Base-by-base conservation (phyloP, 2,113 vertebrate species). In the Nesospiza acunhae region DNA sequence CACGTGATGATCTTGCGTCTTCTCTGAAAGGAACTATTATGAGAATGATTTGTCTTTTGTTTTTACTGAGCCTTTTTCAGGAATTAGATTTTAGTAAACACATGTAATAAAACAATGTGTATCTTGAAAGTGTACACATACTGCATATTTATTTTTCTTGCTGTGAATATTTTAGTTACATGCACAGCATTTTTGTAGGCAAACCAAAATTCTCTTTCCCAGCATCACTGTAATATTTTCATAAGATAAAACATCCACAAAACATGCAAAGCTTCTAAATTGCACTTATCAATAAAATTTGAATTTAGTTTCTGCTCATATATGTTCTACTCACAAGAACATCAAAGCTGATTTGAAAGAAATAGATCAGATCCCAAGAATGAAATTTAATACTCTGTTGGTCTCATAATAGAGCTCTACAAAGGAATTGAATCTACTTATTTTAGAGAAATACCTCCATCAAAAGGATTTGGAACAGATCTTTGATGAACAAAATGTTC, bases 1-100 rank as follows among this genome's bases (percentile, higher is more conserved):
- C 96, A 89, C 70, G 77, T 92, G 84, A 94, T 87, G 81, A 89
- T 97, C 89, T 95, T 64, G 47, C 55, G 82, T 88, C 67, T 58
- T 72, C 58, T 94, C 86, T 72, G 87, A 95, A 88, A 85, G n/a
- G 82, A 96, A 84, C 28, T 93, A 37, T 77, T 83, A 41, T 31
- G 60, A 58, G 17, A 74, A 75, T 8, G 0, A 55, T 24, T 72
- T 52, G 41, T 9, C 10, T 20, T 41, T 94, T 39, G 58, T 35
- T 95, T 84, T 91, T 75, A 75, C 72, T 56, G 17, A 27, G 56
- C 33, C 21, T 68, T 58, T 49, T 85, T 44, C 69, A 70, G 23
- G 64, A 81, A 74, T 87, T 91, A 50, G 20, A 50, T 84, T 80
- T 76, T 56, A 62, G 60, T 30, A 90, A 85, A 83, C 13, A 92